Base-by-base conservation (phyloP, 2,888 invertebrate genomes). In the Rhyacophila evoluta region DNA sequence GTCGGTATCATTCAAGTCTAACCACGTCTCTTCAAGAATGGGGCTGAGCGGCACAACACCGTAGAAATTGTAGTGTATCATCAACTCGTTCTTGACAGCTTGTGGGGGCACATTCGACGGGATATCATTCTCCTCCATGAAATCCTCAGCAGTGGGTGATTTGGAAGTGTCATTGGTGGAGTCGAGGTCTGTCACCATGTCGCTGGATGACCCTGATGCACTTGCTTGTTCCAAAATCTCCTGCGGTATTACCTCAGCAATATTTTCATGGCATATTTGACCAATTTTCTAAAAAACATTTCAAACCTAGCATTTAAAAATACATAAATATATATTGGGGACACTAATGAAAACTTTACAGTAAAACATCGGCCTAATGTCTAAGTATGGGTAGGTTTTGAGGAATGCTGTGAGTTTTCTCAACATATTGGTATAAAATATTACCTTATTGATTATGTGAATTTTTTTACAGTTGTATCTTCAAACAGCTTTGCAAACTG, bases 31-130 rank as follows among this genome's bases (percentile, higher is more conserved):
- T 84, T 92, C 92, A 27, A 91, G 86, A 77, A 92, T 92, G 0
- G 92, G 92, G 72, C 92, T 92, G 12, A 92, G 83, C 0, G 91
- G 91, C 4, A 82, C 77, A 0, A 90, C 88, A 19, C 91, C 91
- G 82, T 91, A 92, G 19, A 89, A 87, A 82, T 91, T 91, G 83
- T 92, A 92, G 82, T 87, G 86, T 27, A 86, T 84, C 79, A 86
- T 85, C 11, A 88, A 84, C 29, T 86, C 85, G 69, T 84, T 85
- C 55, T 78, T 75, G 1, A 78, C 75, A 11, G 55, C 72, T 39
- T 79, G 81, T 12, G 75, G 81, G 11, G 84, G 83, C 8, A 55
- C 55, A 55, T 55, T 55, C 10, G 39, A 85, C 10, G 55, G 55
- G 25, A 55, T 55, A 10, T 55, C 55, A 25, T 55, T 55, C 2